A percentile compares a stretch with the other conserved stretches of the same genome.
Evolutionary conservation across 2,113 vertebrate genomes (phyloP).

Genomic region (Muntiacus reevesi): DNA sequence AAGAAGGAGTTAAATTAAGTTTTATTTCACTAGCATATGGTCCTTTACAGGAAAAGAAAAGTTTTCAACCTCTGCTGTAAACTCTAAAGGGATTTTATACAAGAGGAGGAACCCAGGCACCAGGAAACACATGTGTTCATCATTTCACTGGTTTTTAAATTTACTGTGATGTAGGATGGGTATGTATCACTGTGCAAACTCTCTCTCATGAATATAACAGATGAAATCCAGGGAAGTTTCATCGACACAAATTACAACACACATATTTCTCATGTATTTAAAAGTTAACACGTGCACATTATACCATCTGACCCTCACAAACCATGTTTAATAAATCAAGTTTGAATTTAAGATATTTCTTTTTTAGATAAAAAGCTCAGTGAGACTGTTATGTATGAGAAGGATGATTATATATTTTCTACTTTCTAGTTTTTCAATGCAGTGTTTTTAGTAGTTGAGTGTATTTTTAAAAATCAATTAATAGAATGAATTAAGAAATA

Average conservation of each 20-base stretch:
- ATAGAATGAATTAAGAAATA: slow-evolving; percentile 9
- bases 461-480: not conserved
- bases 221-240: not conserved
- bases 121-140: not conserved
- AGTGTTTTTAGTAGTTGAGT: not conserved
- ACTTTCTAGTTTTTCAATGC: not conserved
- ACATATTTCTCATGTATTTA: not conserved
- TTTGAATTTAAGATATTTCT: not conserved
- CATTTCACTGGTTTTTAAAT: not conserved
- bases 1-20: slow-evolving; percentile 45
- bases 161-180: not conserved
- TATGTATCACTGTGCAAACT: not conserved
- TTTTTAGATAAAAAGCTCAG: not conserved
- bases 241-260: not conserved
- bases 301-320: not conserved
- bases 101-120: not conserved
- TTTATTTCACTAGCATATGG: not conserved
- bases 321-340: not conserved
- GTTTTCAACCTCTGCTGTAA: not conserved
- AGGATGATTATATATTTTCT: not conserved
- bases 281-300: not conserved
- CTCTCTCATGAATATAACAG: not conserved
- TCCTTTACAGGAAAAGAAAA: not conserved
- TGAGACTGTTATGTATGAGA: not conserved
- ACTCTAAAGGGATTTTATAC: not conserved